phyloP scores from a whole-genome alignment of 2,797 vertebrate species.

The Eulemur mongoz region DNA sequence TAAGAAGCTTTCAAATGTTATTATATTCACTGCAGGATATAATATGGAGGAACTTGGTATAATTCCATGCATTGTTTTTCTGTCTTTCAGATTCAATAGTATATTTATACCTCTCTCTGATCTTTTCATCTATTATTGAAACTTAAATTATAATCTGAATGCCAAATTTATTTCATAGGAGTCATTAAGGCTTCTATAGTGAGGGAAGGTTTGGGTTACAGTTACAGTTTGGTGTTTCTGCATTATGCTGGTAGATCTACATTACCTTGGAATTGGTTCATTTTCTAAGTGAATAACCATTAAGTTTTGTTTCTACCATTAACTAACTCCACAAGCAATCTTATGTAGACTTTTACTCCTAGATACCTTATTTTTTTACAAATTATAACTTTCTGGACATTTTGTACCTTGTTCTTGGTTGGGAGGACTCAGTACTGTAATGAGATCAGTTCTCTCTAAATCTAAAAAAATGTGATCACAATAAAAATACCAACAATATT shows the following conservation, averaged over 20 bases:
- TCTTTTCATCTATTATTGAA: slow-evolving; percentile 30
- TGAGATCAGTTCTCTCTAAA: neutral
- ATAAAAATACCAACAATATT: slow-evolving; percentile 30
- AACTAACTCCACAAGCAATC: neutral
- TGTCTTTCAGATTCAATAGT: slow-evolving; percentile 24
- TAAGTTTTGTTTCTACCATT: neutral
- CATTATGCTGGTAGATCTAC: neutral
- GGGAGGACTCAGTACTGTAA: neutral
- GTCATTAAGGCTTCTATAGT: neutral
- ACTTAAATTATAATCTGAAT: slow-evolving; percentile 16
- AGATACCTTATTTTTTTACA: neutral
- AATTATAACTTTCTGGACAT: slow-evolving; percentile 16
- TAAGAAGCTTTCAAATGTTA: slow-evolving; percentile 30
- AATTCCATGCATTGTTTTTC: slow-evolving; percentile 35
- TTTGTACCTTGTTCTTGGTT: neutral
- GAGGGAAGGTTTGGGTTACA: neutral
- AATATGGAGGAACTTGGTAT: slow-evolving; percentile 7
- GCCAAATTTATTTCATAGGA: neutral
- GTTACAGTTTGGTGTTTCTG: slow-evolving; percentile 41
- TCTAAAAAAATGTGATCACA: neutral
- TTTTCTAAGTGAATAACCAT: slow-evolving; percentile 13
- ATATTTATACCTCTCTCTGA: slow-evolving; percentile 6
- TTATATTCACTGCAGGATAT: neutral
- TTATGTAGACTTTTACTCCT: neutral
- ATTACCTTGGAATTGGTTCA: slow-evolving; percentile 31